These are phyloP conservation scores for Polydrusus pterygomalis DNA, from an alignment of 2,888 invertebrate species.

Conservation along the genomic window DNA sequence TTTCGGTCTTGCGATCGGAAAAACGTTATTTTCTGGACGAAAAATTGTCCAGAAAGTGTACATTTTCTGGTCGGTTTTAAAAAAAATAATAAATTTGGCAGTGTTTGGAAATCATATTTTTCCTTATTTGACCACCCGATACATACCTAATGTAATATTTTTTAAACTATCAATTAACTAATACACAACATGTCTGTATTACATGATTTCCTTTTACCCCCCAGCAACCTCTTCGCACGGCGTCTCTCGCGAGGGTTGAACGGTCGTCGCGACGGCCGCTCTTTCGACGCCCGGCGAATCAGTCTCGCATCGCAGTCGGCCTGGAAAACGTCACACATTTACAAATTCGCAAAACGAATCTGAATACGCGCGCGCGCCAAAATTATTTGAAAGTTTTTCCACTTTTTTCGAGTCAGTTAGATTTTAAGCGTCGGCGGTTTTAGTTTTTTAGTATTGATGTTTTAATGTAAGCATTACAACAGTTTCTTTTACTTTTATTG, in stretches of 20 bases:
- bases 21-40: too few species aligned
- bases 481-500: background rate
- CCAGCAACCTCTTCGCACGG: slow-evolving; percentile 37
- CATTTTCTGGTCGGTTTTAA: too few species aligned
- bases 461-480: slow-evolving; percentile 41
- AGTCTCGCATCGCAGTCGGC: slow-evolving; percentile 63
- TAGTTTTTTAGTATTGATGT: slow-evolving; percentile 48
- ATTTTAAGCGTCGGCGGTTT: slow-evolving; percentile 46
- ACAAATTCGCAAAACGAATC: slow-evolving; percentile 17
- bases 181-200: slow-evolving; percentile 41
- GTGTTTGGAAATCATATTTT: too few species aligned
- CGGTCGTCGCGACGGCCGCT: slow-evolving; percentile 61
- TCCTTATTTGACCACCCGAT: too few species aligned
- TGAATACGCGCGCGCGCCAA: slow-evolving; percentile 47
- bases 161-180: too few species aligned
- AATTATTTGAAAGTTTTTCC: slow-evolving; percentile 42
- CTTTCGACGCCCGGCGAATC: slow-evolving; percentile 60
- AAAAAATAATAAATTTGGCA: too few species aligned
- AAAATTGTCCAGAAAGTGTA: too few species aligned
- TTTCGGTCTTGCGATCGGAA: too few species aligned
- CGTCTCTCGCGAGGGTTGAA: slow-evolving; percentile 47
- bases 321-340: slow-evolving; percentile 59
- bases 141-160: too few species aligned
- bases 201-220: slow-evolving; percentile 20
- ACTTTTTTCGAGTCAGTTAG: slow-evolving; percentile 42